A percentile compares a stretch with the other conserved stretches of the same genome.
These are phyloP conservation scores for Zoroaster sp. DNA, from an alignment of 53 echinoderm and acorn worm genomes.

Conservation along the genomic window DNA sequence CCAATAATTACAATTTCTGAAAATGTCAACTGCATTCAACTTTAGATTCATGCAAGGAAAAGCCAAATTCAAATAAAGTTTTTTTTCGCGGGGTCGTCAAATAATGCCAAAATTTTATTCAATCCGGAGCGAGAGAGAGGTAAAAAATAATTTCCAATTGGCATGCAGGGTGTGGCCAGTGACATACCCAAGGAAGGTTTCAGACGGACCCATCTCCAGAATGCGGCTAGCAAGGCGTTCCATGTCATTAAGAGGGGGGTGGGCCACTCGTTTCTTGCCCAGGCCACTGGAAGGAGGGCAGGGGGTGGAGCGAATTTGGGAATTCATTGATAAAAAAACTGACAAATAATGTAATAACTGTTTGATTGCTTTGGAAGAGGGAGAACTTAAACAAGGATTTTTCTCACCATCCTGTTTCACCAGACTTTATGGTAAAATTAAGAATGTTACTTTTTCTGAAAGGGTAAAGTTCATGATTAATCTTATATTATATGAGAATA, in stretches of 20 bases:
- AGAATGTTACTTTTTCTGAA: no score
- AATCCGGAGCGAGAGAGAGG: not conserved
- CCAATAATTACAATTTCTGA: not conserved
- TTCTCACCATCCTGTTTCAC: no score
- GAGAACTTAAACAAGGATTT: no score
- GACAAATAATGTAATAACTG: no score
- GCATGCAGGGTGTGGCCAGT: slow-evolving; percentile 25
- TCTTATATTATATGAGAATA: no score
- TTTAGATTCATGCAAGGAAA: not conserved
- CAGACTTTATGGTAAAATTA: no score
- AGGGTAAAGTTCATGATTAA: no score
- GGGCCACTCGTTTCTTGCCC: slow-evolving; percentile 86
- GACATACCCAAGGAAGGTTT: slow-evolving; percentile 98
- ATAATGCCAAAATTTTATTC: not conserved
- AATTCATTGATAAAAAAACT: not conserved
- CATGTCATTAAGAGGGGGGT: slow-evolving; percentile 98
- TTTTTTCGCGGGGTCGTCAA: not conserved
- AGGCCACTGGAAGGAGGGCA: slow-evolving; percentile 73
- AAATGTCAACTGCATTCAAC: not conserved
- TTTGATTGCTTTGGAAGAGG: no score
- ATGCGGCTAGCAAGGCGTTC: slow-evolving; percentile 92
- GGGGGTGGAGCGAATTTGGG: not conserved
- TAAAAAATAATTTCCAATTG: not conserved
- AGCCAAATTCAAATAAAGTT: not conserved
- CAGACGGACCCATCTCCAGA: slow-evolving; percentile 96